Base-by-base conservation (phyloP, 2,113 vertebrate species). In the Isichthys henryi region DNA sequence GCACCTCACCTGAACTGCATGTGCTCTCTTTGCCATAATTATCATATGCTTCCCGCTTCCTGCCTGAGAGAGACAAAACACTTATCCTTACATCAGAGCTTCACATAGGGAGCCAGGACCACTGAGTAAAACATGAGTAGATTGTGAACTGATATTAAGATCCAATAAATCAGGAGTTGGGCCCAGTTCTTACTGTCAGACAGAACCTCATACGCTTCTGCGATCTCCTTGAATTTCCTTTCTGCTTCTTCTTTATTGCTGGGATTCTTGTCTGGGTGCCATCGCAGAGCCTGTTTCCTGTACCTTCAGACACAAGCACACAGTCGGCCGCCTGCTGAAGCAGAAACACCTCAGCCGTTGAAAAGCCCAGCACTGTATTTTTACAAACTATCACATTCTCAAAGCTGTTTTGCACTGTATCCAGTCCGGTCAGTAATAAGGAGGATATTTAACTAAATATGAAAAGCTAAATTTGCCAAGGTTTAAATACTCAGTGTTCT, bases 201-300 rank as follows among this genome's bases (percentile, higher is more conserved):
- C 21, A 99, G 95, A 88, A 99, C 97, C 97, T 99, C 98, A 0
- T 99, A 99, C 0, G 98, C 98, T 92, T 99, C 98, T 0, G 98
- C 97, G 0, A 99, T 95, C 92, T 99, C 98, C 95, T 99, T 99
- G 93, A 99, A 99, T 90, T 96, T 99, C 94, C 89, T 96, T 91
- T 99, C 98, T 0, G 98, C 98, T 11, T 96, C 95, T 3, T 99
- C 98, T 93, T 99, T 99, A 94, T 98, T 98, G 93, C 99, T 97
- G 0, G 97, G 98, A 92, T 99, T 99, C 93, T 99, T 99, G 93
- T 99, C 98, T 0, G 98, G 98, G 91, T 99, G 98, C 98, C 98
- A 99, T 90, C 97, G 97, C 62, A 99, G 93, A 0, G 98, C 98
- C 17, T 97, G 96, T 92, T 97, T 97, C 31, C 98, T 96, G 93